Evolutionary conservation across 2,113 vertebrate genomes (phyloP), one percentile per base, ranked within the genome.

Genomic region (Rhinogobius similis): DNA sequence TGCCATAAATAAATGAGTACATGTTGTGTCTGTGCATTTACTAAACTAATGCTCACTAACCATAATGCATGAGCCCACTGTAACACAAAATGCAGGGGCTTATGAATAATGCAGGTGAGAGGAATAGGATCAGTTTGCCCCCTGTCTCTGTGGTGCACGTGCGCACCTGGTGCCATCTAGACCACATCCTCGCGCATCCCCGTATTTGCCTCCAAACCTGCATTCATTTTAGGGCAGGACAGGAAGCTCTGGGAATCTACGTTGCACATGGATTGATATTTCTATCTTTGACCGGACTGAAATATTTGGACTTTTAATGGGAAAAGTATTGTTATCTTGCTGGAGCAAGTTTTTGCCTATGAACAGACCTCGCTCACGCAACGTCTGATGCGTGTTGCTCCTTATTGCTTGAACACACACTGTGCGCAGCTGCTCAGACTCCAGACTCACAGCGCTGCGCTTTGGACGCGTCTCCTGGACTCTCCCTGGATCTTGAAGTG

Each of bases 71-170:
- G 26, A 77, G 21, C 5, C 1, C 26, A 41, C 53, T 61, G 58
- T 61, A 21, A 43, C 20, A 32, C 32, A 56, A 75, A 78, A 65
- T 64, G 76, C 65, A 72, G 66, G 72, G 74, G 73, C 20, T 27
- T 46, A 77, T 89, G 24, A 86, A 90, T 90, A 83, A 88, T 88
- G 83, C 13, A 86, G 72, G 58, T 65, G 3, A 9, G 21, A 55
- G 82, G 72, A 81, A 84, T 83, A 73, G 62, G 80, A 87, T 80
- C 76, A 68, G 66, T 88, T 82, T 84, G 77, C 68, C 63, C 55
- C 64, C 59, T 65, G 75, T 43, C 53, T 62, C 56, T 65, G 29
- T 26, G 24, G 53, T 13, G 46, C 62, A 29, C 52, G 70, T 62
- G 82, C 77, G 81, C 82, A 83, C 85, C 78, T 78, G 85, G 67